Evolutionary conservation across 2,797 vertebrate genomes (phyloP).

Genomic region (Mormyrus hasselquistii): DNA sequence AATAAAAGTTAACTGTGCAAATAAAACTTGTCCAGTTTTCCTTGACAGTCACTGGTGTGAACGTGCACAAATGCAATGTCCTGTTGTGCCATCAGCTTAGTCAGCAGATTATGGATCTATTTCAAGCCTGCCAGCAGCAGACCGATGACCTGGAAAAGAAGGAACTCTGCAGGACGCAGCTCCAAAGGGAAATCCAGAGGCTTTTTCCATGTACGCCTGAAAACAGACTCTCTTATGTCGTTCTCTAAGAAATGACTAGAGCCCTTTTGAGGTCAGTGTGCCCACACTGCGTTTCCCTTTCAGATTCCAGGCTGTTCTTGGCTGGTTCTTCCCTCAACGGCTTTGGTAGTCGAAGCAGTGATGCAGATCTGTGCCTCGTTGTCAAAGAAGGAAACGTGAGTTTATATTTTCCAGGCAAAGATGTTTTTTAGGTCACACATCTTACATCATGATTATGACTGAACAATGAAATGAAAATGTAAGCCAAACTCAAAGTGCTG

Average conservation of each 20-base stretch:
- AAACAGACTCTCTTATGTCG: background rate
- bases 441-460: background rate
- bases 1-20: background rate
- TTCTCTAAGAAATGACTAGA: background rate
- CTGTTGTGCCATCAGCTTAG: constrained; percentile 71
- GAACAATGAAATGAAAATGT: background rate
- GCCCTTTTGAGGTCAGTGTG: background rate
- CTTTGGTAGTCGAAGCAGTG: constrained; percentile 83
- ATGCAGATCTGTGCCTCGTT: constrained; percentile 89
- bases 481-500: background rate
- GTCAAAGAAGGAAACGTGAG: constrained; percentile 73
- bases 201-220: constrained; percentile 73
- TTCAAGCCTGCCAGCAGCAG: constrained; percentile 79
- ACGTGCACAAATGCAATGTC: background rate
- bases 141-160: constrained; percentile 76
- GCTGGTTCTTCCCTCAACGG: constrained; percentile 91
- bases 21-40: background rate
- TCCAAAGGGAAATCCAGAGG: constrained; percentile 79
- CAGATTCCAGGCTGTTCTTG: constrained; percentile 79
- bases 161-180: constrained; percentile 70
- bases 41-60: background rate
- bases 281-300: constrained; percentile 11
- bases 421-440: background rate
- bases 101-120: constrained; percentile 79
- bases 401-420: constrained; percentile 27